Conservation (phyloP, 2,888 invertebrate species). For the Sisyra nigra region DNA sequence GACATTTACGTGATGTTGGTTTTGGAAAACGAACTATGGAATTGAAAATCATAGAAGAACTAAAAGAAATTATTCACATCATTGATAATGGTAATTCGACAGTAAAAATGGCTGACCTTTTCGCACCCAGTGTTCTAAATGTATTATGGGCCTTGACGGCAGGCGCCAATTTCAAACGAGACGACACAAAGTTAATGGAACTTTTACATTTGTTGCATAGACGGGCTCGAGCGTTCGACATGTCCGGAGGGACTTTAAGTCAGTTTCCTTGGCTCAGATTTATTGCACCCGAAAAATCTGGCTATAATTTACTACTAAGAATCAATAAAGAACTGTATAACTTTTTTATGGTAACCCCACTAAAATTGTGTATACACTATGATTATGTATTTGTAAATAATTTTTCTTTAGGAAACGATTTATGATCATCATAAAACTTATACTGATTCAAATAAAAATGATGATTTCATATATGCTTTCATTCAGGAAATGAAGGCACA, state of each 20-base stretch:
- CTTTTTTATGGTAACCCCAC: constrained; percentile 30
- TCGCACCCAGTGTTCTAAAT: constrained; percentile 43
- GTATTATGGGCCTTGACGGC: constrained; percentile 46
- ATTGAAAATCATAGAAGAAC: constrained; percentile 30
- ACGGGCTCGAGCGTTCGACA: constrained; percentile 36
- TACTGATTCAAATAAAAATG: constrained; percentile 24
- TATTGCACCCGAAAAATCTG: constrained; percentile 40
- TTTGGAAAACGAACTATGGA: constrained; percentile 34
- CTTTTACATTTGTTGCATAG: constrained; percentile 31
- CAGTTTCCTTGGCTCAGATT: constrained; percentile 45
- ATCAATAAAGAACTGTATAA: constrained; percentile 36
- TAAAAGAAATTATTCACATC: constrained; percentile 25
- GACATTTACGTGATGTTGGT: constrained; percentile 32
- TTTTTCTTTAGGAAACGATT: constrained; percentile 29
- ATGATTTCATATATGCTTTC: constrained; percentile 46
- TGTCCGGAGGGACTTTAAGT: constrained; percentile 38
- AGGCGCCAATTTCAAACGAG: constrained; percentile 27
- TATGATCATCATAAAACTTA: constrained; percentile 34
- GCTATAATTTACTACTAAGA: constrained; percentile 38
- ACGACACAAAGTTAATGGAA: constrained; percentile 26
- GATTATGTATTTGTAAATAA: neutral
- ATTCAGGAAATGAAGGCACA: constrained; percentile 37
- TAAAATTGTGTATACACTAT: constrained; percentile 4
- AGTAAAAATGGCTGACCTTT: constrained; percentile 20
- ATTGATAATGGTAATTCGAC: constrained; percentile 17